Base-by-base conservation (phyloP, 2,888 invertebrate genomes). In the Netelia melanura region DNA sequence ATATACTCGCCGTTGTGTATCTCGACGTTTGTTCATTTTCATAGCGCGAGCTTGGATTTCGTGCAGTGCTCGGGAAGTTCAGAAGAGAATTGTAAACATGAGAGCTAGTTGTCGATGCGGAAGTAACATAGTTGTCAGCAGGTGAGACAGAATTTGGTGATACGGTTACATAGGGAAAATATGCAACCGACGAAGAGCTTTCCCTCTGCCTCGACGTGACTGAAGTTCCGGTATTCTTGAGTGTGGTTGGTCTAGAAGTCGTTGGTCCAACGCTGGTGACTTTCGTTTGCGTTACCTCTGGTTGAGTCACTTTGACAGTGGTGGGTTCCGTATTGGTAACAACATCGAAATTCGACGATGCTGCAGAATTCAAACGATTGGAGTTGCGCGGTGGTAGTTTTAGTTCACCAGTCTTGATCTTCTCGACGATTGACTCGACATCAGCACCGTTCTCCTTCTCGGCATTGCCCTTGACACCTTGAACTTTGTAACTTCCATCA, bases 401-500 rank as follows among this genome's bases (percentile, higher is more conserved):
- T 43, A 98, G 96, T 91, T 98, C 97, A 0, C 98, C 98, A 72
- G 96, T 96, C 91, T 97, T 97, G 72, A 98, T 97, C 91, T 96
- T 96, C 86, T 97, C 96, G 67, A 98, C 94, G 89, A 98, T 97
- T 1, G 96, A 97, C 89, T 97, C 97, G 0, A 98, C 97, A 91
- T 97, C 97, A 3, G 96, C 95, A 0, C 95, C 96, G 9, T 90
- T 91, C 68, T 96, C 96, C 87, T 96, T 96, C 43, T 95, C 95
- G 0, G 96, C 95, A 89, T 97, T 97, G 0, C 97, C 97, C 94
- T 97, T 97, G 0, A 97, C 88, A 1, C 97, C 97, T 92, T 97
- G 97, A 0, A 98, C 97, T 94, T 97, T 97, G 88, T 97, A 97
- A 30, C 97, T 97, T 6, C 98, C 98, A 90, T 98, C 98, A 3